A percentile compares a stretch with the other conserved stretches of the same genome.
Evolutionary conservation across 2,797 vertebrate species (phyloP).

Genomic region (Peromyscus melanophrys): DNA sequence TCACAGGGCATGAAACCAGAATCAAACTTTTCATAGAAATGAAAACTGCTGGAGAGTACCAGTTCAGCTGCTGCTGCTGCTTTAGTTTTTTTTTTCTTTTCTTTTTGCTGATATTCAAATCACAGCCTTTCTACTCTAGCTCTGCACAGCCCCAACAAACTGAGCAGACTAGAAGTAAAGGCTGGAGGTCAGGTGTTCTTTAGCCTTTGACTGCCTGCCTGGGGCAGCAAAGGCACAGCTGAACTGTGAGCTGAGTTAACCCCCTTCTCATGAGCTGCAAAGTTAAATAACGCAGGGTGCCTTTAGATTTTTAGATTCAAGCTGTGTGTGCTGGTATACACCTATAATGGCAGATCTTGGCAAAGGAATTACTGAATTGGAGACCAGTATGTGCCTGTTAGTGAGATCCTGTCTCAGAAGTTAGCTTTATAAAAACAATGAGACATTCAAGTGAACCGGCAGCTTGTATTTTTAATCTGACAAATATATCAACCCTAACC

Average conservation of each 20-base stretch:
- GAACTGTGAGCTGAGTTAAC: conserved; percentile 24
- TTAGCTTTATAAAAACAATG: conserved; percentile 44
- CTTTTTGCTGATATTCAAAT: conserved; percentile 64
- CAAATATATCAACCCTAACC: conserved; percentile 32
- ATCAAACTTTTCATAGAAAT: conserved; percentile 84
- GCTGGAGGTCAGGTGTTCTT: conserved; percentile 30
- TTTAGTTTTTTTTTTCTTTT: not conserved
- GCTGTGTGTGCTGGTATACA: no score
- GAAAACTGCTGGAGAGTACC: conserved; percentile 77
- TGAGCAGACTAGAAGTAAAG: conserved; percentile 36
- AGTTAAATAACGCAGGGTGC: conserved; percentile 44
- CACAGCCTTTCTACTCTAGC: conserved; percentile 70
- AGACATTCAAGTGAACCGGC: conserved; percentile 51
- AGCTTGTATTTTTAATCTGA: conserved; percentile 52
- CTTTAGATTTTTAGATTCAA: conserved; percentile 50
- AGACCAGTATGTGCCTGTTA: not conserved
- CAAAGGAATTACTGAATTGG: not conserved
- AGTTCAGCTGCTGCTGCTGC: conserved; percentile 72
- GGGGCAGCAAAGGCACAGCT: not conserved
- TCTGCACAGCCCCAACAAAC: conserved; percentile 58
- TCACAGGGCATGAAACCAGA: conserved; percentile 86
- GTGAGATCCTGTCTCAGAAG: not conserved
- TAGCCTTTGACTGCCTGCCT: not conserved
- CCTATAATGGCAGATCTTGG: not conserved
- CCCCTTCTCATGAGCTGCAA: not conserved